Evolutionary conservation across 2,888 invertebrate genomes (phyloP).

Genomic region (Drosophila maculinotata): DNA sequence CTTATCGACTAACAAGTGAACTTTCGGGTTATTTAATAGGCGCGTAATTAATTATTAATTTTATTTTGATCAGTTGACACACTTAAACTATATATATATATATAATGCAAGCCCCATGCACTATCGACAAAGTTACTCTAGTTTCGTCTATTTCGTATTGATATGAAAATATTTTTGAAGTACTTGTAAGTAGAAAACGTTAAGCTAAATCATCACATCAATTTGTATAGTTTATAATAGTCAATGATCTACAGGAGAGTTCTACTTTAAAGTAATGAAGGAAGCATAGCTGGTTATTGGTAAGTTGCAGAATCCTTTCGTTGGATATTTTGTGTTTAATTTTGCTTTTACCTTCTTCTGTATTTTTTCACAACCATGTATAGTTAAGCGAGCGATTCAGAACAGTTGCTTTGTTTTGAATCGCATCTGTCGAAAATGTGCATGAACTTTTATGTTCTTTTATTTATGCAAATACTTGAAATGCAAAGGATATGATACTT

Average conservation of each 20-base stretch:
- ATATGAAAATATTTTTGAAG: slow-evolving; percentile 39
- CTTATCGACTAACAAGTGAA: slow-evolving; percentile 9
- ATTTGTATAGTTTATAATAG: not conserved
- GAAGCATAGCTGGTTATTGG: slow-evolving; percentile 27
- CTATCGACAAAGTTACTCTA: slow-evolving; percentile 8
- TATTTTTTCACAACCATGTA: slow-evolving; percentile 82
- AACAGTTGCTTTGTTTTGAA: slow-evolving; percentile 30
- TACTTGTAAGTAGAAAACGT: not conserved
- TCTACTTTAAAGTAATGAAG: slow-evolving; percentile 15
- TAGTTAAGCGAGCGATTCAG: slow-evolving; percentile 84
- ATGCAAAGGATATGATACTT: slow-evolving; percentile 57
- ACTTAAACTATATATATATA: slow-evolving; percentile 14
- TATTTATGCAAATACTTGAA: slow-evolving; percentile 21
- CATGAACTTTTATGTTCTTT: slow-evolving; percentile 1
- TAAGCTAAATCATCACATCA: not conserved
- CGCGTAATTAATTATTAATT: slow-evolving; percentile 8
- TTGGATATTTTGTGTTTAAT: slow-evolving; percentile 3
- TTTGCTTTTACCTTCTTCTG: slow-evolving; percentile 12
- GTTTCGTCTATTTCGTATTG: slow-evolving; percentile 23
- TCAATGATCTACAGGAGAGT: slow-evolving; percentile 30
- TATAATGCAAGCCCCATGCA: not conserved
- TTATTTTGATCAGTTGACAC: slow-evolving; percentile 19
- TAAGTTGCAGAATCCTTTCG: slow-evolving; percentile 12
- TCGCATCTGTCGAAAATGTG: slow-evolving; percentile 30
- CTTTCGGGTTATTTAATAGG: slow-evolving; percentile 23